These are phyloP conservation scores for Nothobranchius kuhntae DNA, from an alignment of 2,113 vertebrate species.

Conservation along the genomic window DNA sequence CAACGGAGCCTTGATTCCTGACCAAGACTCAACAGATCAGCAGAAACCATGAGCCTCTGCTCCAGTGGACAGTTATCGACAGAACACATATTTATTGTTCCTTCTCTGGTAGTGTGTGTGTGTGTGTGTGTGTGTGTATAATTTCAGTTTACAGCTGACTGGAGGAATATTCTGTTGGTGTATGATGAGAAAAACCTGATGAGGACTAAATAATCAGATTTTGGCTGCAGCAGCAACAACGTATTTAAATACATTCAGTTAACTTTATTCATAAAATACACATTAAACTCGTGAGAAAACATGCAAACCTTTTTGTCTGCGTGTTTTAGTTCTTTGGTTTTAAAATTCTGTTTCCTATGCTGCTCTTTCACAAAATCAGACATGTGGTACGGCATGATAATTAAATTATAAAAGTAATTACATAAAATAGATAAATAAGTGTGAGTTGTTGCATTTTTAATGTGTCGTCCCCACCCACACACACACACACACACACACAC, in stretches of 20 bases:
- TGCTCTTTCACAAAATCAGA: too few relatives aligned
- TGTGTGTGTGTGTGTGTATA: constrained; percentile 14
- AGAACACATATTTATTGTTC: constrained; percentile 57
- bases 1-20: constrained; percentile 47
- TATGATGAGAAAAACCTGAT: constrained; percentile 18
- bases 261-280: too few relatives aligned
- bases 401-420: too few relatives aligned
- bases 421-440: too few relatives aligned
- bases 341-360: too few relatives aligned
- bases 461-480: too few relatives aligned
- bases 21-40: constrained; percentile 49
- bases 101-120: background rate
- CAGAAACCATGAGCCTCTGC: constrained; percentile 38
- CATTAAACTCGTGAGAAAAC: too few relatives aligned
- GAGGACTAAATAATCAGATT: constrained; percentile 5
- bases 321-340: too few relatives aligned
- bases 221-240: constrained; percentile 1
- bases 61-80: constrained; percentile 61
- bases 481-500: too few relatives aligned
- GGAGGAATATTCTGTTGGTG: constrained; percentile 47
- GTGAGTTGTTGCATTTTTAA: too few relatives aligned
- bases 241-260: background rate
- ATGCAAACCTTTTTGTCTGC: too few relatives aligned
- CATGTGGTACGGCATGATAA: too few relatives aligned
- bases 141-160: background rate